Base-by-base conservation (phyloP, 1,140 invertebrate species). In the Drosophila pseudoananassae region DNA sequence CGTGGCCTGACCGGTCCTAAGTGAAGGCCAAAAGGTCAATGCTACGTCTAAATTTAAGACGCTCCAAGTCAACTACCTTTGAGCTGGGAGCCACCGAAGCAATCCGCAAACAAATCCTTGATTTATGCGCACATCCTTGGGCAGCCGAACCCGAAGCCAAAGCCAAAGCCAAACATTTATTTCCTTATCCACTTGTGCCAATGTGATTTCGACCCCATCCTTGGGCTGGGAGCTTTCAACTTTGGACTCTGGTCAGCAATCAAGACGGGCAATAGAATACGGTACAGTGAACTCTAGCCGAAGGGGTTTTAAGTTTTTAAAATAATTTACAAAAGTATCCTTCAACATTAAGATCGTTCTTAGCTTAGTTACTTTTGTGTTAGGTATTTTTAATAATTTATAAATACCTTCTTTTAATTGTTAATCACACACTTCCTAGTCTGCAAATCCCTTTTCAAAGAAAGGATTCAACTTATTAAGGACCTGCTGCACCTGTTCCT, bases 91-190 rank as follows among this genome's bases (percentile, higher is more conserved):
- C 33, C 29, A 38, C 10, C 27, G 38, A 85, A 83, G 70, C 60
- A 88, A 88, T 88, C 83, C 83, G 76, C 84, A 90, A 90, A 90
- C 83, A 90, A 90, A 90, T 90, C 88, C 88, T 90, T 90, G 88
- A 90, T 90, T 90, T 90, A 90, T 90, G 83, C 83, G 75, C 84
- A 81, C 83, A 87, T 90, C 87, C 78, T 83, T 75, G 65, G 80
- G 71, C 78, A 75, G 65, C 65, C 63, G 88, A 88, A 88, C 2
- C 20, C 20, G 88, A 88, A 88, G 20, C 20, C 20, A 3, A 20
- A 20, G 17, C 65, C 63, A 76, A 72, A 80, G 77, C 76, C 84
- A 88, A 88, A 88, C 88, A 90, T 90, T 90, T 90, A 90, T 90
- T 88, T 90, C 88, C 88, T 90, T 90, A 90, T 90, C 83, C 88